Percentiles rank a stretch among this genome's conserved stretches.
phyloP scores from a whole-genome alignment of 2,797 vertebrate genomes.

The Clarias fuscus region DNA sequence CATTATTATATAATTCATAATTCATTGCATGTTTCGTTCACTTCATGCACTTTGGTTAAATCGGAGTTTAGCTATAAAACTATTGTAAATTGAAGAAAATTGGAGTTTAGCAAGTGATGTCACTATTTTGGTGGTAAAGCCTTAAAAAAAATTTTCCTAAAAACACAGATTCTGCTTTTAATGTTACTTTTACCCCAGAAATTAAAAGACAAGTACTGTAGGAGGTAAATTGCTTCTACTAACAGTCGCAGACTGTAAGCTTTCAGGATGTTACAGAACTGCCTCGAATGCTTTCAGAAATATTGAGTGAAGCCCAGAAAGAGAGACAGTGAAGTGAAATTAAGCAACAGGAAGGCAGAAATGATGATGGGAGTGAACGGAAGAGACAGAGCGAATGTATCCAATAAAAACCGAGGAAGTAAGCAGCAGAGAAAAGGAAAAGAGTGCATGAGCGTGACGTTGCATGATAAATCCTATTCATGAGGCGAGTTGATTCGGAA shows the following conservation, averaged over 20 bases:
- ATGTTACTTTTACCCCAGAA: neutral
- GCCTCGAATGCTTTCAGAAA: conserved; percentile 1
- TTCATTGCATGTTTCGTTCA: neutral
- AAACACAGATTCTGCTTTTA: neutral
- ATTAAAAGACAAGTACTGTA: neutral
- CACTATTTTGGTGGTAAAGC: neutral
- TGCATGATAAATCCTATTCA: conserved; percentile 50
- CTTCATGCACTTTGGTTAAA: neutral
- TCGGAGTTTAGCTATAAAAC: too few relatives aligned
- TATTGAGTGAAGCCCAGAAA: neutral
- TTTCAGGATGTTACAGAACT: conserved; percentile 16
- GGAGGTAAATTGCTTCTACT: neutral
- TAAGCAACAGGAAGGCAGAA: neutral
- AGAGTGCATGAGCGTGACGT: conserved; percentile 36
- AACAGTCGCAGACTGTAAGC: neutral
- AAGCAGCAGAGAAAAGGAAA: conserved; percentile 6
- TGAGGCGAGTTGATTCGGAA: conserved; percentile 45
- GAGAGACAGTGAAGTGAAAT: neutral
- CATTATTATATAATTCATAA: neutral
- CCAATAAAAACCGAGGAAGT: neutral
- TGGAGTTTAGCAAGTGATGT: neutral
- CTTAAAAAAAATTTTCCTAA: neutral
- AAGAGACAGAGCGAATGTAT: conserved; percentile 16
- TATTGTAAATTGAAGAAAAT: neutral
- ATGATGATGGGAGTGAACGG: conserved; percentile 15